These are phyloP conservation scores for Planiliza haematocheilus DNA, from an alignment of 2,113 vertebrate genomes.

Conservation along the genomic window DNA sequence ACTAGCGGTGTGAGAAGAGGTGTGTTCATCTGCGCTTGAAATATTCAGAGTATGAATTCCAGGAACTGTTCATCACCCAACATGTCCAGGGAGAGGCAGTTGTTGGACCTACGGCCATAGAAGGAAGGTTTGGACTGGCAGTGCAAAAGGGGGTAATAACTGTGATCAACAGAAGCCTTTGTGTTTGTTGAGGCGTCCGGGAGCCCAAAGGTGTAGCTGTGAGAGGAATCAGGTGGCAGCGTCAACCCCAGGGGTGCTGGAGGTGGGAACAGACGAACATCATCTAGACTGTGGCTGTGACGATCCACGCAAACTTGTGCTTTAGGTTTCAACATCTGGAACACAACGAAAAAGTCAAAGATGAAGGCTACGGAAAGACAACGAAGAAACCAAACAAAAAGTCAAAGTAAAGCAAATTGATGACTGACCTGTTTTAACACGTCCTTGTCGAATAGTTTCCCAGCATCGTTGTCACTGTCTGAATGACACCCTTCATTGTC, in stretches of 20 bases:
- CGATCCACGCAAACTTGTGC: constrained; percentile 66
- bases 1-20: too few species aligned
- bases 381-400: neutral
- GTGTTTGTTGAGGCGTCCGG: constrained; percentile 72
- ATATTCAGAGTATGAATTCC: constrained; percentile 85
- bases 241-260: constrained; percentile 65
- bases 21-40: neutral
- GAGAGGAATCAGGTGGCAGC: constrained; percentile 80
- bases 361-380: neutral
- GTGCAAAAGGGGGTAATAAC: constrained; percentile 76
- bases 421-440: constrained; percentile 82
- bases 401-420: neutral
- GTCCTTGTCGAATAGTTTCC: constrained; percentile 73
- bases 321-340: constrained; percentile 73
- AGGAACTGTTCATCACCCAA: constrained; percentile 84
- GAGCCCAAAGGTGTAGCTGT: constrained; percentile 85
- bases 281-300: constrained; percentile 86
- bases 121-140: constrained; percentile 84
- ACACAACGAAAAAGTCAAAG: neutral
- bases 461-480: constrained; percentile 58
- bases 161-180: constrained; percentile 61
- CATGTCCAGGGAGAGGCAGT: constrained; percentile 86
- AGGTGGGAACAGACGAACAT: constrained; percentile 76
- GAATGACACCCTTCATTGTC: constrained; percentile 60
- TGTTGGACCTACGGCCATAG: constrained; percentile 83